Conservation (phyloP, 1,140 invertebrate genomes). For the Pachypeltis micranthus region DNA sequence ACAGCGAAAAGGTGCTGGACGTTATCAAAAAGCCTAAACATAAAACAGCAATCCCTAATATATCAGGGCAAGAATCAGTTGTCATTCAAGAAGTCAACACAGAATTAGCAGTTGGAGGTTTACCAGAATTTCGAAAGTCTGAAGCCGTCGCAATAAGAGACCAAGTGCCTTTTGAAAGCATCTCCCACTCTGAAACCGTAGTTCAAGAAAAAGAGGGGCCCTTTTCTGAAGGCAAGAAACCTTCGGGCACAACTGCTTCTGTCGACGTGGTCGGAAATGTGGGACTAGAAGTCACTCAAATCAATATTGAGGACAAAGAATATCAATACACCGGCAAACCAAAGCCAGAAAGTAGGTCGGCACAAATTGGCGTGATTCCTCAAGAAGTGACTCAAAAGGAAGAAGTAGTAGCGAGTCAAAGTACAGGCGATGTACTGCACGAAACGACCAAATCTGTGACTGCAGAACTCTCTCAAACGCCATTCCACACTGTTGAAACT, state of each 20-base stretch:
- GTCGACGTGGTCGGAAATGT: constrained; percentile 34
- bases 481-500: constrained; percentile 23
- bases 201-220: constrained; percentile 36
- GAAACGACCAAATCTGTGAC: constrained; percentile 10
- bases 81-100: constrained; percentile 30
- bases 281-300: constrained; percentile 30
- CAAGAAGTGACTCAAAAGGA: constrained; percentile 22
- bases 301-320: constrained; percentile 32
- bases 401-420: constrained; percentile 30
- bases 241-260: constrained; percentile 29
- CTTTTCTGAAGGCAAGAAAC: constrained; percentile 33
- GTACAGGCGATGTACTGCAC: constrained; percentile 22
- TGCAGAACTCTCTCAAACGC: constrained; percentile 20
- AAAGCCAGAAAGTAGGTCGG: constrained; percentile 22
- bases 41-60: constrained; percentile 28
- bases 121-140: constrained; percentile 21
- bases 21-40: constrained; percentile 31
- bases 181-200: constrained; percentile 38
- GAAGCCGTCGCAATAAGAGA: constrained; percentile 27
- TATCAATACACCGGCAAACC: constrained; percentile 16
- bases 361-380: constrained; percentile 20
- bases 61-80: constrained; percentile 31
- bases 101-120: constrained; percentile 22
- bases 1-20: constrained; percentile 38
- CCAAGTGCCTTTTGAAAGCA: constrained; percentile 37